Base-by-base conservation (phyloP, 2,888 invertebrate genomes). In the Agrilus cyanescens region DNA sequence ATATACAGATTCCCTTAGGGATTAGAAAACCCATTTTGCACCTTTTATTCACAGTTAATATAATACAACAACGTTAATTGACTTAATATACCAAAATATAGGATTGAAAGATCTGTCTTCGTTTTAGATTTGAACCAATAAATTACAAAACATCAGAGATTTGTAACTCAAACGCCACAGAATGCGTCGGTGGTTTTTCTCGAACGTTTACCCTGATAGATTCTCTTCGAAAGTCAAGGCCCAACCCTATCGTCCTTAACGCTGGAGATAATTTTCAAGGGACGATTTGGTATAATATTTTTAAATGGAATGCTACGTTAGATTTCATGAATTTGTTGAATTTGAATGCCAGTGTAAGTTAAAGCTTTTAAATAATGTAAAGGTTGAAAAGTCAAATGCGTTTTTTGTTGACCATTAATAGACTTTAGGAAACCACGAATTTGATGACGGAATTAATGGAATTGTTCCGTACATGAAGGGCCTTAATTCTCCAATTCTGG, bases 181-280 rank as follows among this genome's bases (percentile, higher is more conserved):
- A 70, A 6, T 84, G 83, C 52, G 71, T 83, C 3, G 84, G 83
- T 0, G 83, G 84, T 0, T 76, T 82, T 51, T 75, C 83, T 0
- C 70, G 83, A 1, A 67, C 82, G 0, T 77, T 74, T 50, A 65
- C 73, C 16, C 73, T 75, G 38, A 71, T 79, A 14, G 65, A 67
- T 7, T 10, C 25, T 25, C 25, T 25, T 25, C 25, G 25, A 10
- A 25, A 60, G 2, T 58, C 66, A 49, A 74, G 78, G 48, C 71
- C 71, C 0, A 63, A 81, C 46, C 71, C 81, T 0, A 61, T 90
- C 14, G 74, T 85, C 32, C 63, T 89, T 41, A 86, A 88, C 58
- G 87, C 82, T 0, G 89, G 89, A 0, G 89, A 89, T 63, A 82
- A 81, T 58, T 89, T 80, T 61, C 85, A 86, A 59, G 89, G 89